Evolutionary conservation across 2,888 invertebrate genomes (phyloP), one percentile per base, ranked within the genome.

Genomic region (Ophonus ardosiacus): DNA sequence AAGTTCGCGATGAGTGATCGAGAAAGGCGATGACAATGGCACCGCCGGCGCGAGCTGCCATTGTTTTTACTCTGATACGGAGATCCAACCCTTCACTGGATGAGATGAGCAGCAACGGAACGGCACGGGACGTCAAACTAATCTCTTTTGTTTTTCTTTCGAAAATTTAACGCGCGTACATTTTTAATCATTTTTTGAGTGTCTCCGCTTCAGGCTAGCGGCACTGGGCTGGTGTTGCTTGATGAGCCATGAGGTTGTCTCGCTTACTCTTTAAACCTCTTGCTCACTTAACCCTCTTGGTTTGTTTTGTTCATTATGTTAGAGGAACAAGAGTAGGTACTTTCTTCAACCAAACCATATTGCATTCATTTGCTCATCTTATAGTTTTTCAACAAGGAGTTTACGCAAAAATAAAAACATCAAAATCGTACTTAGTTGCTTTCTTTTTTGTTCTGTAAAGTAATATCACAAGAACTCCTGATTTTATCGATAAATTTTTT

Each of bases 31-130:
- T 90, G 91, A 90, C 90, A 91, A 91, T 90, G 90, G 90, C 90
- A 90, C 90, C 78, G 51, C 38, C 76, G 59, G 21, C 76, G 43
- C 71, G 71, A 43, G 90, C 90, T 90, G 90, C 90, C 91, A 91
- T 91, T 91, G 91, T 91, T 91, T 91, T 91, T 90, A 90, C 89
- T 38, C 89, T 89, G 89, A 89, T 88, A 89, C 90, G 90, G 91
- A 90, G 84, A 76, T 76, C 65, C 91, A 91, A 90, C 91, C 91
- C 90, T 90, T 91, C 90, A 88, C 89, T 88, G 88, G 89, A 88
- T 89, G 88, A 89, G 88, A 89, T 18, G 59, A 18, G 88, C 89
- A 87, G 88, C 88, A 88, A 88, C 82, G 78, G 78, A 87, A 88
- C 86, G 56, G 31, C 38, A 21, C 74, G 63, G 82, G 76, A 82